Evolutionary conservation across 37 sponge, comb jelly and placozoan genomes (phyloP), one percentile per base, ranked within the genome.

Genomic region (Corticium candelabrum): DNA sequence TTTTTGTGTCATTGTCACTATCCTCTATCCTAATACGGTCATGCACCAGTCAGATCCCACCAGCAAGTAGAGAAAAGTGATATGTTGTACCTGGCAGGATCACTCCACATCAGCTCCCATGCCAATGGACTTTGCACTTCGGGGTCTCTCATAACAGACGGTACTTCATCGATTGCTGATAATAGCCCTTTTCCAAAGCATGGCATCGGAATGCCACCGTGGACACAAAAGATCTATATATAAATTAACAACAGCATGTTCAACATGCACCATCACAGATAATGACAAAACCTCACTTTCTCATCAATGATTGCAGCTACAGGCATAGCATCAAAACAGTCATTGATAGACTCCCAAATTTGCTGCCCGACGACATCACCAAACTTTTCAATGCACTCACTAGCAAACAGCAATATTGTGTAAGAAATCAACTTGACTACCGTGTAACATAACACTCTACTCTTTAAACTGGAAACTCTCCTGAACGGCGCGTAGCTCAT

Each of bases 71-170:
- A n/a, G n/a, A n/a, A n/a, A n/a, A n/a, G n/a, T 34, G 29, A 4
- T n/a, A 34, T 2, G 32, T 32, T 79, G 71, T 74, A 89, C 96
- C 96, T 87, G 40, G 90, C 77, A 50, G 96, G 96, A 72, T 96
- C 96, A 69, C 87, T 91, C 96, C 96, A 96, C 88, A 96, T 87
- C 40, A 96, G 77, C 35, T 96, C 96, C 96, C 96, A 96, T 7
- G 90, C 96, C 73, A 96, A 82, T 21, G 68, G 79, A 73, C 87
- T 85, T 77, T 87, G 75, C 2, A 79, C 83, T 76, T 89, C 86
- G 3, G 96, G 96, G 71, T 91, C 80, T 0, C 83, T 71, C 31
- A 96, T 86, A 41, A 38, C 38, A 38, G 76, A 40, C 0, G 96
- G 96, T 33, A 91, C 78, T 27, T 87, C 88, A 40, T 87, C 81